Evolutionary conservation across 2,888 invertebrate genomes (phyloP), one percentile per base, ranked within the genome.

Genomic region (Philopedon plagiatum): DNA sequence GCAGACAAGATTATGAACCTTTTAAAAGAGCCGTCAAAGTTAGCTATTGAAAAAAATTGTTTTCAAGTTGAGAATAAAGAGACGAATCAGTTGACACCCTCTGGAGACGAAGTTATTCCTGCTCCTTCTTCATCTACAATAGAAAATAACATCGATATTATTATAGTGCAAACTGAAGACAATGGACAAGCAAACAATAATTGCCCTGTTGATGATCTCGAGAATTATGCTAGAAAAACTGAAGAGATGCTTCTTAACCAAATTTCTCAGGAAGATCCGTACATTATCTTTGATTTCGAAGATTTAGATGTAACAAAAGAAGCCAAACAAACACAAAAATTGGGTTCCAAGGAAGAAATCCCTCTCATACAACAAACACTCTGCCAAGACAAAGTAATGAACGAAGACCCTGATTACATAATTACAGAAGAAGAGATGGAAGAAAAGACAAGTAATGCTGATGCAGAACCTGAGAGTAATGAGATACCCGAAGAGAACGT

Each of bases 381-480:
- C 13, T 7, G 39, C 37, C 60, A 60, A 60, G 11, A 60, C 26
- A 44, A 37, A 60, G 44, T 39, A 60, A 60, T 60, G 60, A 23
- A 60, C 60, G 19, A 51, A 63, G 63, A 63, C 46, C 34, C 63
- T 51, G 63, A 63, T 63, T 63, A 63, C 63, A 63, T 63, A 49
- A 26, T 51, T 56, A 51, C 63, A 4, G 61, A 41, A 60, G 61
- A 60, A 41, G 61, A 60, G 61, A 60, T 60, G 61, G 61, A 60
- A 39, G 41, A 60, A 60, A 41, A 60, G 39, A 60, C 15, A 60
- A 44, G 29, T 29, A 29, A 37, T 60, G 44, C 39, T 60, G 41
- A 41, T 60, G 37, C 18, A 60, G 61, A 60, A 46, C 41, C 41
- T 60, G 61, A 60, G 44, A 60, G 15, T 60, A 41, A 60, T 46